Evolutionary conservation across 2,888 invertebrate genomes (phyloP).

Genomic region (Auanema sp.): DNA sequence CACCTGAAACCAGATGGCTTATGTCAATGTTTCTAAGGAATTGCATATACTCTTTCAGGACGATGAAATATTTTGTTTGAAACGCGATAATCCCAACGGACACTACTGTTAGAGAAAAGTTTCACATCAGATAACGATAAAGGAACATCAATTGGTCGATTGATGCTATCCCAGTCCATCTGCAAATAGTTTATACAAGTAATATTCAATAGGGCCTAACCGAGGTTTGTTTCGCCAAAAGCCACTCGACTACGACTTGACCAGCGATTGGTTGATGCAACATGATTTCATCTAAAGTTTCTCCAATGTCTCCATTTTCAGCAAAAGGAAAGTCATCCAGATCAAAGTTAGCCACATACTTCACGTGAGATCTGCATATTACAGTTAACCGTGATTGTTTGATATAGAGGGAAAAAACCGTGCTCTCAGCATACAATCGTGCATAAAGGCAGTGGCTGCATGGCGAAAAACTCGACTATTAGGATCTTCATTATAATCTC

Average conservation of each 20-base stretch:
- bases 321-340: slow-evolving; percentile 35
- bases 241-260: slow-evolving; percentile 33
- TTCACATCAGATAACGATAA: slow-evolving; percentile 22
- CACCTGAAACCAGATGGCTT: slow-evolving; percentile 15
- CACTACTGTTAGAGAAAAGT: slow-evolving; percentile 21
- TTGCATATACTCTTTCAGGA: slow-evolving; percentile 39
- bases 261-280: slow-evolving; percentile 25
- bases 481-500: slow-evolving; percentile 28
- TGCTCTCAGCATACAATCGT: slow-evolving; percentile 36
- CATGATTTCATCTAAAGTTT: slow-evolving; percentile 18
- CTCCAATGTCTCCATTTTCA: slow-evolving; percentile 15
- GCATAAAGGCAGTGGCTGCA: slow-evolving; percentile 37
- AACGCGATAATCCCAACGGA: slow-evolving; percentile 35
- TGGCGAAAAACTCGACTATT: slow-evolving; percentile 31
- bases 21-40: no score
- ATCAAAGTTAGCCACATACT: slow-evolving; percentile 39
- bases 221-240: slow-evolving; percentile 29
- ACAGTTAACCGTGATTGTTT: background rate
- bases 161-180: slow-evolving; percentile 29
- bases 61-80: slow-evolving; percentile 41
- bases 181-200: slow-evolving; percentile 8
- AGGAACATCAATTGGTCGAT: slow-evolving; percentile 17
- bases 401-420: slow-evolving; percentile 8
- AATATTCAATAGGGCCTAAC: background rate
- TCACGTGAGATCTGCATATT: slow-evolving; percentile 24